These are phyloP conservation scores for Calephelis virginiensis DNA, from an alignment of 1,140 invertebrate genomes.

Conservation along the genomic window DNA sequence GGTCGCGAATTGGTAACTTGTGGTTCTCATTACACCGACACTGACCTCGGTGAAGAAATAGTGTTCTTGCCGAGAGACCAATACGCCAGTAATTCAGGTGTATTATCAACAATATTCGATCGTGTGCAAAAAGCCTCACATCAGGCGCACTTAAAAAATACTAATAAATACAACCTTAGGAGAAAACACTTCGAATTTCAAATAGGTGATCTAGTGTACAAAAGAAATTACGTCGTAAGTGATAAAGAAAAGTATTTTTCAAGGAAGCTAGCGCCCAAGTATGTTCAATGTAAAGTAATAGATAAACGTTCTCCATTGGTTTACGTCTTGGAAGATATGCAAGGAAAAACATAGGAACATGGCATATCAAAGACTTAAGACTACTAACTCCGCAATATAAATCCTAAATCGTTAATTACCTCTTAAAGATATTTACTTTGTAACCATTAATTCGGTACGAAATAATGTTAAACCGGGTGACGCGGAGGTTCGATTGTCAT, in stretches of 20 bases:
- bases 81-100: slow-evolving; percentile 30
- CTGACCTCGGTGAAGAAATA: slow-evolving; percentile 13
- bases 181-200: slow-evolving; percentile 26
- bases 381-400: too few species aligned
- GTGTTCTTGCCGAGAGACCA: slow-evolving; percentile 25
- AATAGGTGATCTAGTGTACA: slow-evolving; percentile 27
- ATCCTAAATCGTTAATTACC: too few species aligned
- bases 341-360: too few species aligned
- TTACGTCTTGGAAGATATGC: slow-evolving; percentile 8
- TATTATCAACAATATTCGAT: slow-evolving; percentile 22
- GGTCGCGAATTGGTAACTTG: slow-evolving; percentile 27
- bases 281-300: slow-evolving; percentile 20
- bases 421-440: too few species aligned
- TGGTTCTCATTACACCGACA: slow-evolving; percentile 27
- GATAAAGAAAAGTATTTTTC: slow-evolving; percentile 20
- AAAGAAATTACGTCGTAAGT: slow-evolving; percentile 22
- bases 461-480: too few species aligned
- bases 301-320: slow-evolving; percentile 23
- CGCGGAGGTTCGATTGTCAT: too few species aligned
- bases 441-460: too few species aligned
- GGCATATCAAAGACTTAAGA: too few species aligned
- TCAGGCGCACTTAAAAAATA: slow-evolving; percentile 24
- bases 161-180: background rate
- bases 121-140: slow-evolving; percentile 21
- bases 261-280: slow-evolving; percentile 23